Evolutionary conservation across 2,113 vertebrate species (phyloP).

Genomic region (Myrmophylax atrothorax): DNA sequence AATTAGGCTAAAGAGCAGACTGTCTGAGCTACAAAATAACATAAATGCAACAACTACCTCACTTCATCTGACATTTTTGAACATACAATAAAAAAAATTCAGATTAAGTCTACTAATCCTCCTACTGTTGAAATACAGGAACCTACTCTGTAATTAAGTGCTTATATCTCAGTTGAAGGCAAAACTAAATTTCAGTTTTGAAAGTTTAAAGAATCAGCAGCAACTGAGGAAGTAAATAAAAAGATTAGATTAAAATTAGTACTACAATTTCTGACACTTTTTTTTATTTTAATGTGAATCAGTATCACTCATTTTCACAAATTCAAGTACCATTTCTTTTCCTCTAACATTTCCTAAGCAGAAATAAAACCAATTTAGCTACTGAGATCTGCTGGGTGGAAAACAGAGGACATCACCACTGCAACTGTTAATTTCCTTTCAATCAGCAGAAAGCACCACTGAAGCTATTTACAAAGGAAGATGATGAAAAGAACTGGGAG

Average conservation of each 20-base stretch:
- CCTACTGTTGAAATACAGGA: background rate
- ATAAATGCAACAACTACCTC: background rate
- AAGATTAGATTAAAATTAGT: background rate
- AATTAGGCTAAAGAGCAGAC: background rate
- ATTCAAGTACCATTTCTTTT: background rate
- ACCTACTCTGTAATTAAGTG: background rate
- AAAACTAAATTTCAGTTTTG: background rate
- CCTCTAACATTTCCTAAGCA: background rate
- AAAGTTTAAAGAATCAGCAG: background rate
- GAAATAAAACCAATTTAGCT: background rate
- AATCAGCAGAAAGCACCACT: background rate
- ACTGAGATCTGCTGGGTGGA: background rate
- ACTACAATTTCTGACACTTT: background rate
- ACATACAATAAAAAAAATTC: background rate
- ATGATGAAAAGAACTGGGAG: background rate
- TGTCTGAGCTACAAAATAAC: background rate
- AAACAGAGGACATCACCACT: background rate
- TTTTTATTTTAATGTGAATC: background rate
- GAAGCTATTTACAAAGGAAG: background rate
- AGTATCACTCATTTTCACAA: background rate
- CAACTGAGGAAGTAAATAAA: background rate
- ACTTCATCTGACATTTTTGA: background rate
- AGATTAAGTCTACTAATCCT: background rate
- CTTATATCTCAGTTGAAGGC: background rate
- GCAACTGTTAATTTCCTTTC: background rate